phyloP scores from a whole-genome alignment of 2,888 invertebrate genomes.

The Copidosoma aretas region DNA sequence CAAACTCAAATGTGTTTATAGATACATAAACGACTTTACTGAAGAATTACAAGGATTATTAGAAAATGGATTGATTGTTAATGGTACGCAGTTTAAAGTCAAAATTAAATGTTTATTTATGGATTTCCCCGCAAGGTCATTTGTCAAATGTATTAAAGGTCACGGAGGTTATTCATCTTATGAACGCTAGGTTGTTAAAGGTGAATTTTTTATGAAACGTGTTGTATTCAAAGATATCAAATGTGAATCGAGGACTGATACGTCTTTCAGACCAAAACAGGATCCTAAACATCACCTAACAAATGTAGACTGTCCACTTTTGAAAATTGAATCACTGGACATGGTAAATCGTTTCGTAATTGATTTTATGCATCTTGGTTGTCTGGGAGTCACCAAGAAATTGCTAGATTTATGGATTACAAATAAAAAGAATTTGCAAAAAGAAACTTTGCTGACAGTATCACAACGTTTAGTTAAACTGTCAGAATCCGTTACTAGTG shows the following conservation, averaged over 20 bases:
- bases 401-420: constrained; percentile 9
- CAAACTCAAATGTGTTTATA: constrained; percentile 33
- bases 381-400: constrained; percentile 37
- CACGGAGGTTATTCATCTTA: constrained; percentile 18
- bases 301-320: background rate
- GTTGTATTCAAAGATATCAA: background rate
- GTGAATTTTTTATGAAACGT: background rate
- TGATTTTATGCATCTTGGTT: constrained; percentile 42
- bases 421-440: background rate
- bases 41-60: constrained; percentile 20
- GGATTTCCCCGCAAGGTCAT: constrained; percentile 27
- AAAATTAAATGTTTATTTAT: constrained; percentile 31
- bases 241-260: background rate
- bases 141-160: constrained; percentile 27
- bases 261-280: background rate
- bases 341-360: constrained; percentile 34
- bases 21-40: constrained; percentile 31
- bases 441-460: background rate
- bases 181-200: background rate
- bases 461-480: constrained; percentile 7
- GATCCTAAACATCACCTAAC: constrained; percentile 3
- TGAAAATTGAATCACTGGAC: constrained; percentile 15
- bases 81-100: constrained; percentile 6
- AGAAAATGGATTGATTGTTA: constrained; percentile 16
- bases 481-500: background rate